A percentile compares a stretch with the other conserved stretches of the same genome.
These are phyloP conservation scores for Prolemur simus DNA, from an alignment of 2,113 vertebrate species.

Conservation along the genomic window DNA sequence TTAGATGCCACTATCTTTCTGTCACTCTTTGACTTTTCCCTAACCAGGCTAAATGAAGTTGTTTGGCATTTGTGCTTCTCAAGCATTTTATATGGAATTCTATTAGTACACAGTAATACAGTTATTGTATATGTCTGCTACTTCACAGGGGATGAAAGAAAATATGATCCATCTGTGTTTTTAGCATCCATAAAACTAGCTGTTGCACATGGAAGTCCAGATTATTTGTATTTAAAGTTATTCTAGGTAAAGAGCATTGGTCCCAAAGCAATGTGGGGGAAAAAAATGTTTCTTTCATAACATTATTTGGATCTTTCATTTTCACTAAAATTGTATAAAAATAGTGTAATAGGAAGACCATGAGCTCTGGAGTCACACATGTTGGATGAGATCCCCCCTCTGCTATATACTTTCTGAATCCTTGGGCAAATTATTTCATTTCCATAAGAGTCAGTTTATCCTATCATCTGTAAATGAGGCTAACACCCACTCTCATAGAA, in stretches of 20 bases:
- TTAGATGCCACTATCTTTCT: neutral
- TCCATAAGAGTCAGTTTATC: neutral
- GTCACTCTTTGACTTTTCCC: neutral
- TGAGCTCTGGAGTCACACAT: neutral
- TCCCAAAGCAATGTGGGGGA: neutral
- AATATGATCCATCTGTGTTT: neutral
- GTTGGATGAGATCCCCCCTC: neutral
- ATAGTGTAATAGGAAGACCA: neutral
- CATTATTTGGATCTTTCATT: neutral
- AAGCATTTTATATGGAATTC: neutral
- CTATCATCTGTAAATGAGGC: neutral
- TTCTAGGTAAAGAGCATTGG: neutral
- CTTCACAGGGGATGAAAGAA: neutral
- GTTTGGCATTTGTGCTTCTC: neutral
- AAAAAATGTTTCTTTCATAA: neutral
- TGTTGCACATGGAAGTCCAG: neutral
- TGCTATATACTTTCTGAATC: neutral
- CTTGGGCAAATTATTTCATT: neutral
- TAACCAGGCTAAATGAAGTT: neutral
- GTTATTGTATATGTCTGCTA: neutral
- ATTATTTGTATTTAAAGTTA: conserved; percentile 38
- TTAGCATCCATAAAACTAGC: neutral
- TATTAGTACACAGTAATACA: neutral
- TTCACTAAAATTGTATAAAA: neutral
- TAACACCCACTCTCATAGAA: neutral